Percentiles rank a stretch among this genome's conserved stretches.
phyloP scores from a whole-genome alignment of 1,140 invertebrate species.

The Drosophila sechellia region DNA sequence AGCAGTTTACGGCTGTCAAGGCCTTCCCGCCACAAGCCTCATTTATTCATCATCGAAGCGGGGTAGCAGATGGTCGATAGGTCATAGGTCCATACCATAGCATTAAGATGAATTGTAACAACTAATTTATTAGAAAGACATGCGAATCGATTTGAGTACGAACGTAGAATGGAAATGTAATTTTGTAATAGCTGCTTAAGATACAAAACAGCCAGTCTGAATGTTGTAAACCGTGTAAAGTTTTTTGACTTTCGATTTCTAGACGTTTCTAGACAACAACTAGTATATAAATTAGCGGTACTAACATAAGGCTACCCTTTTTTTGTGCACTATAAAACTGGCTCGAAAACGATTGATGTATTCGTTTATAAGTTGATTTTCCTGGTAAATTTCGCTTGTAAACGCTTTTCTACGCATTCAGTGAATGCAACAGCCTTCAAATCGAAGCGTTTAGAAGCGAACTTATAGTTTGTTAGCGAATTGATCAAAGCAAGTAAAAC shows the following conservation, averaged over 20 bases:
- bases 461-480: not conserved
- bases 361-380: not conserved
- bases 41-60: not conserved
- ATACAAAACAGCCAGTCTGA: slow-evolving; percentile 8
- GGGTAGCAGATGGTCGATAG: slow-evolving; percentile 24
- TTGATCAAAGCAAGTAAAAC: not conserved
- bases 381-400: not conserved
- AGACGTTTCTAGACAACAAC: not conserved
- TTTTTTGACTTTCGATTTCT: slow-evolving; percentile 1
- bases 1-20: slow-evolving; percentile 10
- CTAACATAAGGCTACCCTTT: not conserved
- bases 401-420: slow-evolving; percentile 29
- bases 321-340: not conserved
- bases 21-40: not conserved
- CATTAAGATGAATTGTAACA: slow-evolving; percentile 39
- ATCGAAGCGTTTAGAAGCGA: slow-evolving; percentile 3
- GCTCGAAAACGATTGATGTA: not conserved
- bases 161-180: not conserved
- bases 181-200: not conserved
- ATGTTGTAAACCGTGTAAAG: slow-evolving; percentile 3
- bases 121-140: slow-evolving; percentile 54
- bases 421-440: slow-evolving; percentile 17
- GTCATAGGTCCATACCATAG: slow-evolving; percentile 40
- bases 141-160: slow-evolving; percentile 12
- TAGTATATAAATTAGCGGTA: not conserved